Conservation (phyloP, 2,113 vertebrate genomes). For the Leptobrachium ailaonicum region DNA sequence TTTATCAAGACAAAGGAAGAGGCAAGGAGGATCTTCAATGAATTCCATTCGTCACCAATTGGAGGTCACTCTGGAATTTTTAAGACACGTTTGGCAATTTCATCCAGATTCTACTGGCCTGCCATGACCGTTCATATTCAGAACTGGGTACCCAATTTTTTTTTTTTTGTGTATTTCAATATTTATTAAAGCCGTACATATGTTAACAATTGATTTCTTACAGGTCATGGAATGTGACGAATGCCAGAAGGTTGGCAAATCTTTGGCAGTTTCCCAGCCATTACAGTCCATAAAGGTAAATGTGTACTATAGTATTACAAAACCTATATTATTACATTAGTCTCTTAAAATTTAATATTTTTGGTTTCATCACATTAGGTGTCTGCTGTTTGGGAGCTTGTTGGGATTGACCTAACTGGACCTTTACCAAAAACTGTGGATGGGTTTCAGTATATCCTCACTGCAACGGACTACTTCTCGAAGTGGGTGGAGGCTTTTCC, state of each 20-base stretch:
- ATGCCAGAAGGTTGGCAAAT: neutral
- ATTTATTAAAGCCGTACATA: neutral
- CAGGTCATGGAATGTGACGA: neutral
- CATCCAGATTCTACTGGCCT: neutral
- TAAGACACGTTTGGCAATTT: neutral
- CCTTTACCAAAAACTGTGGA: conserved; percentile 6
- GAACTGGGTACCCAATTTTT: neutral
- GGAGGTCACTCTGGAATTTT: neutral
- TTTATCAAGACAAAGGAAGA: neutral
- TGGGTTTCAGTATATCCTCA: neutral
- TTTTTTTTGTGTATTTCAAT: neutral
- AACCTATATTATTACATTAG: neutral
- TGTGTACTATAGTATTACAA: neutral
- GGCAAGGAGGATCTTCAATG: neutral
- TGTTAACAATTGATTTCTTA: neutral
- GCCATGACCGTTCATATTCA: neutral
- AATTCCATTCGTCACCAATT: neutral
- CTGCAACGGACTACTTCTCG: neutral
- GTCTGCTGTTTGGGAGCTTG: conserved; percentile 15
- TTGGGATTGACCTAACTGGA: conserved; percentile 10
- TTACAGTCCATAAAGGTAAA: neutral
- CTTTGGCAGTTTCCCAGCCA: neutral
- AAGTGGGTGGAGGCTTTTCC: conserved; percentile 15
- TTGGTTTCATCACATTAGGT: conserved; percentile 6
- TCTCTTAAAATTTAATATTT: neutral